These are phyloP conservation scores for Hylyphantes graminicola DNA, from an alignment of 1,140 invertebrate genomes.

Conservation along the genomic window DNA sequence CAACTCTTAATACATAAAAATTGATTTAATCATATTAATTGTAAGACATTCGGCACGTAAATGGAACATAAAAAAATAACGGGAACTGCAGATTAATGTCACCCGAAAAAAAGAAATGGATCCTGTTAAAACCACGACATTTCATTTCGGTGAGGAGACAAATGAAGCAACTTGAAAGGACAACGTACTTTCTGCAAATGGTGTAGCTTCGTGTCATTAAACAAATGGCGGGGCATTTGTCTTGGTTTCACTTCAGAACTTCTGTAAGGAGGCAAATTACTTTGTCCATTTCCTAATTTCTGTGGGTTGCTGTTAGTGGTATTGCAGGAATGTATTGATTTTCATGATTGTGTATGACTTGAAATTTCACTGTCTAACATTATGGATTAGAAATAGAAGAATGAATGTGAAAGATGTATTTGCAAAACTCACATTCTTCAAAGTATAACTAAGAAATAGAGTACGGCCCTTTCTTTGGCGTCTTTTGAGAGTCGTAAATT, in stretches of 20 bases:
- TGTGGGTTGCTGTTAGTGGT: background rate
- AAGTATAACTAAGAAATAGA: too few relatives aligned
- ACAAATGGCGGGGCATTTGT: slow-evolving; percentile 28
- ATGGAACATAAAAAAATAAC: background rate
- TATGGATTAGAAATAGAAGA: too few relatives aligned
- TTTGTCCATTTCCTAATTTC: background rate
- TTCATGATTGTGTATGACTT: background rate
- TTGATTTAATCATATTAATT: too few relatives aligned
- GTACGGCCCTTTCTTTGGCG: too few relatives aligned
- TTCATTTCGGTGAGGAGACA: slow-evolving; percentile 21
- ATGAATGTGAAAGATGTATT: too few relatives aligned
- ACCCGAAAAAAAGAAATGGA: background rate
- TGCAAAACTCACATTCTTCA: too few relatives aligned
- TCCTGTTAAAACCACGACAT: slow-evolving; percentile 29
- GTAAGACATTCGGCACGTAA: background rate
- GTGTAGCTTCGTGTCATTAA: slow-evolving; percentile 26
- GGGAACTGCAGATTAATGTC: slow-evolving; percentile 9
- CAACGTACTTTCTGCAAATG: background rate
- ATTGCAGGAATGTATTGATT: background rate
- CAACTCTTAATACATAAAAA: too few relatives aligned
- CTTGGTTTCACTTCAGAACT: background rate
- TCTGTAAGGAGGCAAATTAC: slow-evolving; percentile 18
- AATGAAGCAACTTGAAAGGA: slow-evolving; percentile 16
- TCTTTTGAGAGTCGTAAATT: too few relatives aligned
- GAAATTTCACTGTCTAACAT: background rate